Conservation (phyloP, 2,888 invertebrate genomes). For the Nephrocerus scutellatus region DNA sequence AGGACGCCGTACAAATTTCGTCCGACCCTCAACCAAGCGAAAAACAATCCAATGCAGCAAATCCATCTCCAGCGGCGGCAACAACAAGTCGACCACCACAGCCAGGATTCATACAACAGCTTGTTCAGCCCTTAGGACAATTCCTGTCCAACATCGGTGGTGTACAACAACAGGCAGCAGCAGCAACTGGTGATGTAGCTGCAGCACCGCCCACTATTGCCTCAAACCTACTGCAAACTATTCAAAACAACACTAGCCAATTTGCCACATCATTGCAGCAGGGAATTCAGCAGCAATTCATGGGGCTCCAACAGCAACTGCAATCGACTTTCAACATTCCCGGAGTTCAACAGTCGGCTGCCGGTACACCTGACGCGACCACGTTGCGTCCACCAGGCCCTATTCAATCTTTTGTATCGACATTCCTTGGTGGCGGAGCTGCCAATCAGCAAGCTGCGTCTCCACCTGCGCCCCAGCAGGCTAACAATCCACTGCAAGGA, state of each 20-base stretch:
- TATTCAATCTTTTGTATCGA: slow-evolving; percentile 37
- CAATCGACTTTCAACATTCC: slow-evolving; percentile 28
- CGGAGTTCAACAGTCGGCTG: slow-evolving; percentile 19
- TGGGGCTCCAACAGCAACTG: neutral
- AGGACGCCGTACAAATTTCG: no score
- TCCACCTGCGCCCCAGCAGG: slow-evolving; percentile 23
- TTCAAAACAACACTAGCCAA: no score
- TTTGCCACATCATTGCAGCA: no score
- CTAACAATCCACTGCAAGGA: slow-evolving; percentile 37
- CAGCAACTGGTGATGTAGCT: no score
- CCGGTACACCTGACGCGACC: slow-evolving; percentile 24
- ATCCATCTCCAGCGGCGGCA: slow-evolving; percentile 17
- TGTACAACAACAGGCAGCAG: no score
- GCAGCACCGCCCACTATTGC: no score
- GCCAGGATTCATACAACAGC: slow-evolving; percentile 19
- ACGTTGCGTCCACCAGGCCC: slow-evolving; percentile 40
- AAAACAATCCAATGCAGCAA: slow-evolving; percentile 17
- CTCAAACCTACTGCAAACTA: no score
- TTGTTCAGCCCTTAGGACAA: no score
- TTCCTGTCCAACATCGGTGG: no score
- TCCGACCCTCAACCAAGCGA: no score
- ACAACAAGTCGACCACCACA: slow-evolving; percentile 18
- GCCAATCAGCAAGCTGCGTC: slow-evolving; percentile 24
- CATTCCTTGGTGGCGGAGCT: slow-evolving; percentile 34
- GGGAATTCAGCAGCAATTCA: no score